phyloP scores from a whole-genome alignment of 2,888 invertebrate genomes.

The Maniola hyperantus region DNA sequence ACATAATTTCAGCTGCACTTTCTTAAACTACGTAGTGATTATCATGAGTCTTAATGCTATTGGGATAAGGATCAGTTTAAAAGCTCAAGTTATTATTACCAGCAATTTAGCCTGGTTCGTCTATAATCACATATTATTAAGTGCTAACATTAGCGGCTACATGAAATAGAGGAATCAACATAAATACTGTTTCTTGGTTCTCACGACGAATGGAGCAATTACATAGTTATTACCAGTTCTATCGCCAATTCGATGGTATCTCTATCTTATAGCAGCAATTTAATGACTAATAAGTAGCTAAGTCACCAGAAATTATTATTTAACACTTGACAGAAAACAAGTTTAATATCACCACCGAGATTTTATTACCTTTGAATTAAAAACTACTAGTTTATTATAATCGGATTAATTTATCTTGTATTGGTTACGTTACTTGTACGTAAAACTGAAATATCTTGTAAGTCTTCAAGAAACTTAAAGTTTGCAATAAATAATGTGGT shows the following conservation, averaged over 20 bases:
- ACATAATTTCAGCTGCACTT: slow-evolving; percentile 17
- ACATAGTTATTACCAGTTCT: slow-evolving; percentile 41
- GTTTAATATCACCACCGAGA: slow-evolving; percentile 16
- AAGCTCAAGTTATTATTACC: background rate
- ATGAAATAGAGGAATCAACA: slow-evolving; percentile 40
- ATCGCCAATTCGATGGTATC: slow-evolving; percentile 43
- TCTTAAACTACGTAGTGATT: background rate
- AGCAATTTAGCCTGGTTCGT: slow-evolving; percentile 22
- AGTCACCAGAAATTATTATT: slow-evolving; percentile 26
- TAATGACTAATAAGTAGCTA: slow-evolving; percentile 32
- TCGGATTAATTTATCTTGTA: background rate
- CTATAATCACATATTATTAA: slow-evolving; percentile 39
- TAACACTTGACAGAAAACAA: slow-evolving; percentile 9
- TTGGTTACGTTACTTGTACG: no score
- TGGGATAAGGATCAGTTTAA: slow-evolving; percentile 13
- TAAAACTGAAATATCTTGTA: no score
- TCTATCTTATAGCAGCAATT: slow-evolving; percentile 20
- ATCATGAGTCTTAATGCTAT: slow-evolving; percentile 8
- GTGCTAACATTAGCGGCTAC: slow-evolving; percentile 42
- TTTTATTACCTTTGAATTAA: background rate
- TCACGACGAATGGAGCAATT: slow-evolving; percentile 43
- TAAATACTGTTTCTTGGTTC: slow-evolving; percentile 37
- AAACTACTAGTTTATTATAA: background rate
- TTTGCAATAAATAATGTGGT: no score
- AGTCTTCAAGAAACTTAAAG: no score